A percentile compares a stretch with the other conserved stretches of the same genome.
These are phyloP conservation scores for Glaucomys volans DNA, from an alignment of 2,113 vertebrate genomes.

Conservation along the genomic window DNA sequence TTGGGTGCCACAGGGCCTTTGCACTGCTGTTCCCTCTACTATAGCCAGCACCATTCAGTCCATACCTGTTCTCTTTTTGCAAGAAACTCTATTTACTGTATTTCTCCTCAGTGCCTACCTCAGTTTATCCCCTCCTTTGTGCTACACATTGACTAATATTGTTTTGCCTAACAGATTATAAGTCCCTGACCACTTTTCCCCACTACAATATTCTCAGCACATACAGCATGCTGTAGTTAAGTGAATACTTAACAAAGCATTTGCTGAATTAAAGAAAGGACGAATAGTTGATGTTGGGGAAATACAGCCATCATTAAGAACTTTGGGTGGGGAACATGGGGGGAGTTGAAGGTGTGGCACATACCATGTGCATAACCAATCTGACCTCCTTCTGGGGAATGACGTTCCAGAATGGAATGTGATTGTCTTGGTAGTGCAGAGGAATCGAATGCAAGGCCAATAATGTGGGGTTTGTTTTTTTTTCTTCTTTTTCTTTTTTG, in stretches of 20 bases:
- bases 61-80: not conserved
- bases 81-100: not conserved
- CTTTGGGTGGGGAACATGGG: not conserved
- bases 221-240: not conserved
- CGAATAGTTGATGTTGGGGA: not conserved
- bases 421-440: conserved; percentile 25
- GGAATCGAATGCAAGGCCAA: not conserved
- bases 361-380: conserved; percentile 21
- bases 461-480: not conserved
- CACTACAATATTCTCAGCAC: not conserved
- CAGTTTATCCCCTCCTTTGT: not conserved
- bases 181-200: not conserved
- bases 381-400: conserved; percentile 44
- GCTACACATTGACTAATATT: not conserved
- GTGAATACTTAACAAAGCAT: not conserved
- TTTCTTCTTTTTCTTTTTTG: not conserved
- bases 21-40: not conserved
- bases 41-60: not conserved
- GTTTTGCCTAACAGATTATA: not conserved
- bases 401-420: conserved; percentile 46
- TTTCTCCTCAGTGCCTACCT: not conserved
- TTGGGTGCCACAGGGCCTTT: not conserved
- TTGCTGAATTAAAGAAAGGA: not conserved
- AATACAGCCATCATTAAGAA: not conserved
- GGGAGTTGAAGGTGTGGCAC: not conserved